Conservation (phyloP, 2,797 vertebrate genomes). For the Ataeniobius toweri region DNA sequence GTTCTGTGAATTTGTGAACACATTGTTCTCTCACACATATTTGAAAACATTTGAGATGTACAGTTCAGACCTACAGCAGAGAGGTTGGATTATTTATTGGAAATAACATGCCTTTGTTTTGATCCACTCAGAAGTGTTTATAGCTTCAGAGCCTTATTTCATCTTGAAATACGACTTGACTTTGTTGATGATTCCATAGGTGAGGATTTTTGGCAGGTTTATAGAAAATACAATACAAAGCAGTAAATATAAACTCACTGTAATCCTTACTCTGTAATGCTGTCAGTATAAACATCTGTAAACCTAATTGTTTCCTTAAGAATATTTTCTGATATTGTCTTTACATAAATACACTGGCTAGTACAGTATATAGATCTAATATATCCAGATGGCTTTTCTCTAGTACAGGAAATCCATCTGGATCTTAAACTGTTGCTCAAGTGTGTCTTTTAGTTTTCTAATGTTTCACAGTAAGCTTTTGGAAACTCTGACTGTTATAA, state of each 20-base stretch:
- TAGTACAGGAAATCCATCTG: neutral
- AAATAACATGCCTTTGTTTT: slow-evolving; percentile 41
- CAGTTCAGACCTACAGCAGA: slow-evolving; percentile 7
- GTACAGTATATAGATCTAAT: neutral
- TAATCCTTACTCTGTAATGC: slow-evolving; percentile 1
- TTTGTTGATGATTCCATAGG: slow-evolving; percentile 8
- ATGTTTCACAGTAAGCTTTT: neutral
- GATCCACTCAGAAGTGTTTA: slow-evolving; percentile 40
- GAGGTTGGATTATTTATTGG: slow-evolving; percentile 36
- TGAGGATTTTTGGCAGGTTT: slow-evolving; percentile 2
- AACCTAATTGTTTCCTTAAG: neutral
- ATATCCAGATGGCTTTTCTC: neutral
- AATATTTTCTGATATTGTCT: neutral
- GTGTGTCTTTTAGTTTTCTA: neutral
- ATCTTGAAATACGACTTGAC: slow-evolving; percentile 29
- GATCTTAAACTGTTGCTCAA: neutral
- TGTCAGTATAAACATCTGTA: neutral
- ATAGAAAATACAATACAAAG: slow-evolving; percentile 12
- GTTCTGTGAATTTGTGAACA: neutral
- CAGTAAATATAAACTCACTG: slow-evolving; percentile 17
- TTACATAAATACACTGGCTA: neutral
- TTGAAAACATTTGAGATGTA: neutral
- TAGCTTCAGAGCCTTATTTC: slow-evolving; percentile 29
- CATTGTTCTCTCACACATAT: neutral
- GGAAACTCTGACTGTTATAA: neutral